These are phyloP conservation scores for Tridacna gigas DNA, from an alignment of 2,888 invertebrate species.

Conservation along the genomic window DNA sequence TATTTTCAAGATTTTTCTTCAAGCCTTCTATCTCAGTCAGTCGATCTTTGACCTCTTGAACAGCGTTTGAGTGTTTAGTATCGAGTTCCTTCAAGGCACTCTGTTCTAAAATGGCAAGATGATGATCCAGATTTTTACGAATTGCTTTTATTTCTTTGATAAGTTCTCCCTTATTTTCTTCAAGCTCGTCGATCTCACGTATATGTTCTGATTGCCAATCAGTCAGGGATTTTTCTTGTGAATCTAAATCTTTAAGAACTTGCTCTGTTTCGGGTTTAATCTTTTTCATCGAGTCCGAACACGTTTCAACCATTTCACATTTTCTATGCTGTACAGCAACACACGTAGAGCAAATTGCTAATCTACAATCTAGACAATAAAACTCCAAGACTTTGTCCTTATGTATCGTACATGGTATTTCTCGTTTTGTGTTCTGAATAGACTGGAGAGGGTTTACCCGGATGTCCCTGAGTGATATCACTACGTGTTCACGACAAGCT, in stretches of 20 bases:
- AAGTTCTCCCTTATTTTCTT: slow-evolving; percentile 63
- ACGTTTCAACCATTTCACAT: slow-evolving; percentile 73
- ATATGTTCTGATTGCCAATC: slow-evolving; percentile 69
- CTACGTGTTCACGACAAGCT: slow-evolving; percentile 70
- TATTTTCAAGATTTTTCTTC: slow-evolving; percentile 70
- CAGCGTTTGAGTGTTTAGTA: slow-evolving; percentile 62
- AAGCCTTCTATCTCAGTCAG: slow-evolving; percentile 68
- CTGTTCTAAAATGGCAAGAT: slow-evolving; percentile 65
- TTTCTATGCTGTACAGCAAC: slow-evolving; percentile 72
- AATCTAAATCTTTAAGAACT: slow-evolving; percentile 64
- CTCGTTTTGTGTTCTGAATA: slow-evolving; percentile 65
- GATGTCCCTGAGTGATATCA: slow-evolving; percentile 66
- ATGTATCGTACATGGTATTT: slow-evolving; percentile 70
- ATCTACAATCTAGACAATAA: slow-evolving; percentile 72
- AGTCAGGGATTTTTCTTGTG: slow-evolving; percentile 60
- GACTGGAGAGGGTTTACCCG: slow-evolving; percentile 66
- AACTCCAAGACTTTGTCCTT: slow-evolving; percentile 69
- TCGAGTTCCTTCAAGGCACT: slow-evolving; percentile 63
- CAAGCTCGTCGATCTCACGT: slow-evolving; percentile 65
- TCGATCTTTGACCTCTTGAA: slow-evolving; percentile 62
- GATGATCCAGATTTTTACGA: slow-evolving; percentile 64
- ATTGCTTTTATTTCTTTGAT: slow-evolving; percentile 67
- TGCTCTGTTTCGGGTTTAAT: slow-evolving; percentile 70
- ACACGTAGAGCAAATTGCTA: slow-evolving; percentile 71
- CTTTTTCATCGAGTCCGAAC: slow-evolving; percentile 66